Conservation (phyloP, 1,140 invertebrate species). For the Diabrotica virgifera region DNA sequence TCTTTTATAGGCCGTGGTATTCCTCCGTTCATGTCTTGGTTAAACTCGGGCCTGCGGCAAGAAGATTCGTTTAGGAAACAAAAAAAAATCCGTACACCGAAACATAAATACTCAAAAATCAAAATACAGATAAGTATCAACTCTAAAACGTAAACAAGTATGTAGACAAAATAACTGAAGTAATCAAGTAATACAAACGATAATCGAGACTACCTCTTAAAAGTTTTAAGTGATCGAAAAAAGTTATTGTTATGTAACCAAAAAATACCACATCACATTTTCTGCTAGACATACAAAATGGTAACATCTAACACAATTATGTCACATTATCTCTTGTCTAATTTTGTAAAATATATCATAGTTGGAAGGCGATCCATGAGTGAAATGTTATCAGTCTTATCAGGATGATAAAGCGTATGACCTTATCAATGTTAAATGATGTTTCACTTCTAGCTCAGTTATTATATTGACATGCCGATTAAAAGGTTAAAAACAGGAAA, state of each 20-base stretch:
- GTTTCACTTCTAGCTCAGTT: neutral
- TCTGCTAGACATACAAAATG: neutral
- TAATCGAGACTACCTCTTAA: too few relatives aligned
- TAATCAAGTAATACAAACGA: neutral
- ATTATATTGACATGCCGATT: constrained; percentile 1
- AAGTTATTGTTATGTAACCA: neutral
- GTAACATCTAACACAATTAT: neutral
- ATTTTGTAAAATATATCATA: constrained; percentile 1
- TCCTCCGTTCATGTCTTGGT: constrained; percentile 62
- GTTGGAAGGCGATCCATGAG: neutral
- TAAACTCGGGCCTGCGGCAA: constrained; percentile 59
- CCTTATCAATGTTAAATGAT: neutral
- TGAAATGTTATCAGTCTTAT: neutral
- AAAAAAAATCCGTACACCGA: neutral
- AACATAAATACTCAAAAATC: neutral
- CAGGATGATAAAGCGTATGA: neutral
- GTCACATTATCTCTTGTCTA: neutral
- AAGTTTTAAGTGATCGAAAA: neutral
- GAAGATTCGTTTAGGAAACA: constrained; percentile 28
- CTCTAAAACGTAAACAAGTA: neutral
- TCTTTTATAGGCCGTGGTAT: constrained; percentile 71
- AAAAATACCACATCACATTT: neutral
- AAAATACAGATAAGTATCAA: neutral
- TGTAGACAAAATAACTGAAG: neutral
- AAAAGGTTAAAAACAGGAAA: neutral